These are phyloP conservation scores for Calephelis nemesis DNA, from an alignment of 1,140 invertebrate genomes.

Conservation along the genomic window DNA sequence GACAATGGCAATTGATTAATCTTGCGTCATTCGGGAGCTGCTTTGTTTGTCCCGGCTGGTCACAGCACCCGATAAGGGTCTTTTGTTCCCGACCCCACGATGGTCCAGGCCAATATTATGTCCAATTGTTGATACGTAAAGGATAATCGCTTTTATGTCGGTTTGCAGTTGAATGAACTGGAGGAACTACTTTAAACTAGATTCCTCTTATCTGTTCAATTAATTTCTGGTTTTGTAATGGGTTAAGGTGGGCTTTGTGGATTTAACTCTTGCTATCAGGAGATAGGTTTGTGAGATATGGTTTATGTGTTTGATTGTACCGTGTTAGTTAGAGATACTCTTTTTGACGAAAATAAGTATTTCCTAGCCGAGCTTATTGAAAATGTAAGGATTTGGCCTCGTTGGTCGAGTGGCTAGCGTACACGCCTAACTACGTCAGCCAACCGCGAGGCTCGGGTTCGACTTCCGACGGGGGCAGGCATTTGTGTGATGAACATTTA, in stretches of 20 bases:
- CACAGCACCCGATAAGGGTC: conserved; percentile 1
- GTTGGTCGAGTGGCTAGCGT: no score
- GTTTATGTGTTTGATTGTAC: not conserved
- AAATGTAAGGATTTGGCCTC: no score
- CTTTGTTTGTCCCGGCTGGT: conserved; percentile 4
- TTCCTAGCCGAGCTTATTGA: no score
- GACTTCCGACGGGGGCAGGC: no score
- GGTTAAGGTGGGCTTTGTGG: not conserved
- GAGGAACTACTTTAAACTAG: conserved; percentile 9
- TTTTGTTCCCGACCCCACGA: not conserved
- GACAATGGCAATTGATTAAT: conserved; percentile 12
- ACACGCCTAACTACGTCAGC: no score
- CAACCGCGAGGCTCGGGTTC: no score
- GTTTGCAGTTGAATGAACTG: not conserved
- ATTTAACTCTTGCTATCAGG: not conserved
- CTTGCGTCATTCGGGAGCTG: not conserved
- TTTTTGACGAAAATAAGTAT: no score
- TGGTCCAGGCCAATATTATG: conserved; percentile 1
- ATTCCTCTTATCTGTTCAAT: conserved; percentile 6
- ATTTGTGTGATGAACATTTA: no score
- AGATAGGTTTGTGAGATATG: not conserved
- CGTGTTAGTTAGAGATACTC: no score
- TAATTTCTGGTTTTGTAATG: conserved; percentile 10
- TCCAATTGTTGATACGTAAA: conserved; percentile 9
- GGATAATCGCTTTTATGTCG: conserved; percentile 14